phyloP scores from a whole-genome alignment of 2,888 invertebrate genomes.

The Agrotis puta region DNA sequence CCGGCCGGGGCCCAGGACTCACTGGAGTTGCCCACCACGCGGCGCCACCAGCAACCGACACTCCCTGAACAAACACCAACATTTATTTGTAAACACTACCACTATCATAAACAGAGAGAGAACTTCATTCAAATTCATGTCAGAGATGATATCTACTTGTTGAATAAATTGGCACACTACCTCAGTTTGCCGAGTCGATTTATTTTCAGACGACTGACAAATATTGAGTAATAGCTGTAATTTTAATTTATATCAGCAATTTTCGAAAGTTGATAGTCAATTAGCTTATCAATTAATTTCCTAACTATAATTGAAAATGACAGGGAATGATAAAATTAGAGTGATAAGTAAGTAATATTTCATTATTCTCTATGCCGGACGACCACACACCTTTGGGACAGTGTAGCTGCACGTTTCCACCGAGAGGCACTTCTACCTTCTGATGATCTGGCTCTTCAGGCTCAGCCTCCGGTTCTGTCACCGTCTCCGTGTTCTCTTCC shows the following conservation, averaged over 20 bases:
- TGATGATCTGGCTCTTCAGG: slow-evolving; percentile 86
- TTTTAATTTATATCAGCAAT: not conserved
- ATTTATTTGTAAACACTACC: not conserved
- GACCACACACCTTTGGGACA: slow-evolving; percentile 93
- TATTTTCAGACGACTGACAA: not conserved
- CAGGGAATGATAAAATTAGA: not conserved
- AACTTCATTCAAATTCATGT: not conserved
- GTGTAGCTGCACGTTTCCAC: slow-evolving; percentile 96
- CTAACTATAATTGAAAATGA: not conserved
- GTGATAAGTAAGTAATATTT: not conserved
- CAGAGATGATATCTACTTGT: too few relatives aligned
- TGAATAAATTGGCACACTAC: not conserved
- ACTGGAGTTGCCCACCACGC: slow-evolving; percentile 83
- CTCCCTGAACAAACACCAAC: slow-evolving; percentile 76
- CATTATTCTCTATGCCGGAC: too few relatives aligned
- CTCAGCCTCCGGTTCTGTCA: slow-evolving; percentile 72
- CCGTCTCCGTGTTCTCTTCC: slow-evolving; percentile 76
- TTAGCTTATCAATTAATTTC: not conserved
- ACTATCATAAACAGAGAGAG: not conserved
- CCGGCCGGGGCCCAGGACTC: slow-evolving; percentile 86
- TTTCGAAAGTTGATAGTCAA: not conserved
- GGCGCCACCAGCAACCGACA: slow-evolving; percentile 88
- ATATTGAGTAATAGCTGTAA: not conserved
- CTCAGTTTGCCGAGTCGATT: not conserved
- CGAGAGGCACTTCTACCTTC: slow-evolving; percentile 95